Percentiles rank a stretch among this genome's conserved stretches.
phyloP scores from a whole-genome alignment of 64 coral and sea anemone genomes.

The Porites lutea region DNA sequence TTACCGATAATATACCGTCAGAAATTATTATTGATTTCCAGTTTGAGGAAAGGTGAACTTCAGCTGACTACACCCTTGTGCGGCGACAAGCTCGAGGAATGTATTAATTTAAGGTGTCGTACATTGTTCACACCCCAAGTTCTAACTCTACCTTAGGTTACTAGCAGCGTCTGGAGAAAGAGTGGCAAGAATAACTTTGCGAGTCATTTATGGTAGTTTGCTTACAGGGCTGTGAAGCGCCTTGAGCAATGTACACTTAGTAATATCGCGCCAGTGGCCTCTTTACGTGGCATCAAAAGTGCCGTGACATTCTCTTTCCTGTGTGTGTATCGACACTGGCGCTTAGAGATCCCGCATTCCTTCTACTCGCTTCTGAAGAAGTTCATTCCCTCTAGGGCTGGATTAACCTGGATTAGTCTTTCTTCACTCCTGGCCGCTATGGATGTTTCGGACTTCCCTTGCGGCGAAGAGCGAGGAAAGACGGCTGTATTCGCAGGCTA shows the following conservation, averaged over 20 bases:
- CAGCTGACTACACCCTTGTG: background rate
- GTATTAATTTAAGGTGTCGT: conserved; percentile 52
- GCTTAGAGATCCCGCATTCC: background rate
- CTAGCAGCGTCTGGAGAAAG: background rate
- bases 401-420: background rate
- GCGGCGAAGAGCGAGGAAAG: no score
- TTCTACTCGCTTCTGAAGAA: background rate
- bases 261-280: background rate
- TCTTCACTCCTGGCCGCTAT: no score
- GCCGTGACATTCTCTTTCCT: background rate
- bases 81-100: conserved; percentile 24
- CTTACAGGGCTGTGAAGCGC: background rate
- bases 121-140: conserved; percentile 30
- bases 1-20: conserved; percentile 6
- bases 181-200: background rate
- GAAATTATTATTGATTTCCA: conserved; percentile 31
- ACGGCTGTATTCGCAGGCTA: no score
- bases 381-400: background rate
- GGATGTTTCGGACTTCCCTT: no score
- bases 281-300: background rate
- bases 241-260: background rate
- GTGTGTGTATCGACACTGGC: conserved; percentile 7
- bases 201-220: conserved; percentile 24
- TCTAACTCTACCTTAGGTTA: background rate
- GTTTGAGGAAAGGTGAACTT: conserved; percentile 39